Conservation (phyloP, 2,797 vertebrate species). For the Helicolenus hilgendorfi region DNA sequence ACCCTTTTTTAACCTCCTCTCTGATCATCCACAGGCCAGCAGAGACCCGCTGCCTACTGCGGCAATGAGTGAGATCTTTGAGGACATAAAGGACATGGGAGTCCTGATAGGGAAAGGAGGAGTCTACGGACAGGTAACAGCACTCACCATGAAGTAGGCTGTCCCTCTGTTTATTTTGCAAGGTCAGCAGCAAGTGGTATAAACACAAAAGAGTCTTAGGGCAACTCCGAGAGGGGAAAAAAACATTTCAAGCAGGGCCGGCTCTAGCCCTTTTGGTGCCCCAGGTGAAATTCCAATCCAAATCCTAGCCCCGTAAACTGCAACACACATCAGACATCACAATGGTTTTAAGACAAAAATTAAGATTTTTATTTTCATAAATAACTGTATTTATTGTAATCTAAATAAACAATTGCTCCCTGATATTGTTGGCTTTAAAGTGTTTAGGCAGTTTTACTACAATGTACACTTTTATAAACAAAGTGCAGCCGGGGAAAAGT, state of each 20-base stretch:
- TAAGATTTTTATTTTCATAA: no score
- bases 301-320: no score
- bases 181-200: background rate
- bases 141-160: background rate
- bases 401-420: no score
- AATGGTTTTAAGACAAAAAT: no score
- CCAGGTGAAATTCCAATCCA: no score
- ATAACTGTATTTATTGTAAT: no score
- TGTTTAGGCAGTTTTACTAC: no score
- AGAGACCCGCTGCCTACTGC: slow-evolving; percentile 88
- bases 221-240: background rate
- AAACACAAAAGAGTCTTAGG: background rate
- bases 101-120: slow-evolving; percentile 95
- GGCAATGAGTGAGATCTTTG: slow-evolving; percentile 92
- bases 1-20: background rate
- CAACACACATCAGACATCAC: no score
- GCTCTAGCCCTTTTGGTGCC: no score
- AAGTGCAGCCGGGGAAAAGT: no score
- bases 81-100: slow-evolving; percentile 95
- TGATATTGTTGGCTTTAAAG: no score
- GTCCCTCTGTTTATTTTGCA: background rate
- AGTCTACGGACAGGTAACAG: slow-evolving; percentile 92
- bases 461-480: no score
- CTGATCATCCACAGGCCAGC: slow-evolving; percentile 84
- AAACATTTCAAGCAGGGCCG: background rate